These are phyloP conservation scores for Lochmaea capreae DNA, from an alignment of 2,888 invertebrate species.

Conservation along the genomic window DNA sequence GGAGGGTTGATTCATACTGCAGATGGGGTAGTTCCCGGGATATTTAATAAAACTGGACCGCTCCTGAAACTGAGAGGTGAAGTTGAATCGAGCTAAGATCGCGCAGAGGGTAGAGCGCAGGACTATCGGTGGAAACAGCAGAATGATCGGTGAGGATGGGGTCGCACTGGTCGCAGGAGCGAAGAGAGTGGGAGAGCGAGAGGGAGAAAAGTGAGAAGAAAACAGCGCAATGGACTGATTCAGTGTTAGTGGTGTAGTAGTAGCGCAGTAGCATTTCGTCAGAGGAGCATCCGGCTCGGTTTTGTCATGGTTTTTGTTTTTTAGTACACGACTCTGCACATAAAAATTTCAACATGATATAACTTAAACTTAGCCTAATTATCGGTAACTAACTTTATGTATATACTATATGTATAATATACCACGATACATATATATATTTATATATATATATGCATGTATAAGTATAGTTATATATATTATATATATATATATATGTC, in stretches of 20 bases:
- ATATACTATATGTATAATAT: conserved; percentile 63
- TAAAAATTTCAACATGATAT: conserved; percentile 64
- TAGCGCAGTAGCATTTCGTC: conserved; percentile 62
- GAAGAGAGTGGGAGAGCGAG: conserved; percentile 19
- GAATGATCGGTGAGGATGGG: conserved; percentile 12
- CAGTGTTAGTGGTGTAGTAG: conserved; percentile 28
- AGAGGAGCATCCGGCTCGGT: conserved; percentile 59
- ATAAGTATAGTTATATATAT: conserved; percentile 58
- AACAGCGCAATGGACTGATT: conserved; percentile 26
- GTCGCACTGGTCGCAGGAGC: conserved; percentile 7
- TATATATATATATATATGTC: conserved; percentile 51
- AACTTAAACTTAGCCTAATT: conserved; percentile 60
- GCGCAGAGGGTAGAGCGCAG: conserved; percentile 13
- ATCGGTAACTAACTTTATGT: conserved; percentile 61
- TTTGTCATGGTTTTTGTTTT: conserved; percentile 57
- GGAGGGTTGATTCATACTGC: neutral
- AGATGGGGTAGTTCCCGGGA: neutral
- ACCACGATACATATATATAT: conserved; percentile 47
- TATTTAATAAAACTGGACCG: neutral
- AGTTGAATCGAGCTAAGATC: neutral
- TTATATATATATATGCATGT: conserved; percentile 60
- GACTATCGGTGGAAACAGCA: conserved; percentile 10
- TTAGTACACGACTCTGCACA: conserved; percentile 65
- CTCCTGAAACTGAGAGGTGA: neutral
- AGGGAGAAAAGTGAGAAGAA: conserved; percentile 12